Evolutionary conservation across 2,888 invertebrate species (phyloP), one percentile per base, ranked within the genome.

Genomic region (Cremastinae sp.): DNA sequence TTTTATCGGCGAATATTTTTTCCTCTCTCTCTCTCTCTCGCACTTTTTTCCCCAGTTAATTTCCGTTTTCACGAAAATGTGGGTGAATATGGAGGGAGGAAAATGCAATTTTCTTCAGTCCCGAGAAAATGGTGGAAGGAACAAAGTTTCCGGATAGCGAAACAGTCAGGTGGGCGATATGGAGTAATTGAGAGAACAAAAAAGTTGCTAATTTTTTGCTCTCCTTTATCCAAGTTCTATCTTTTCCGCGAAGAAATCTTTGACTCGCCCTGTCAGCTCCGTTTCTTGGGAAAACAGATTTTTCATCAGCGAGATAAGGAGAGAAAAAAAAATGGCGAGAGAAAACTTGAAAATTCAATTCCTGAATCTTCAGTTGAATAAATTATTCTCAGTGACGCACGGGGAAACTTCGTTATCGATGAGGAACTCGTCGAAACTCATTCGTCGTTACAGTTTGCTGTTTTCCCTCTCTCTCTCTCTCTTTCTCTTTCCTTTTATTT

Each of bases 281-380:
- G 28, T 28, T 28, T 1, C 45, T 53, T 22, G 51, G 22, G 51
- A 5, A 53, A 53, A 47, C 16, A 16, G 16, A 16, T 16, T 47
- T 8, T 14, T 10, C 10, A 51, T 14, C 8, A 7, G 16, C 2
- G 36, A 34, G 9, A 20, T n/a, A 36, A 41, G n/a, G n/a, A n/a
- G n/a, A 41, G 9, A 14, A 28, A 22, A 22, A 10, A 16, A 10
- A 2, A 14, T 16, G 18, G 34, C 54, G 28, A 8, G 34, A 18
- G 56, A 56, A 56, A 56, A 66, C 66, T 68, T 22, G 16, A 18
- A 68, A 16, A 68, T 68, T 58, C 41, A 68, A 68, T 68, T 68
- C 38, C 49, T 58, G 38, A 36, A 66, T 54, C 66, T 56, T 56
- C 45, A 18, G 34, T 10, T 9, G 47, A 58, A 56, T 68, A 68